Conservation (phyloP, 1,140 invertebrate genomes). For the Tetragonula clypearis region DNA sequence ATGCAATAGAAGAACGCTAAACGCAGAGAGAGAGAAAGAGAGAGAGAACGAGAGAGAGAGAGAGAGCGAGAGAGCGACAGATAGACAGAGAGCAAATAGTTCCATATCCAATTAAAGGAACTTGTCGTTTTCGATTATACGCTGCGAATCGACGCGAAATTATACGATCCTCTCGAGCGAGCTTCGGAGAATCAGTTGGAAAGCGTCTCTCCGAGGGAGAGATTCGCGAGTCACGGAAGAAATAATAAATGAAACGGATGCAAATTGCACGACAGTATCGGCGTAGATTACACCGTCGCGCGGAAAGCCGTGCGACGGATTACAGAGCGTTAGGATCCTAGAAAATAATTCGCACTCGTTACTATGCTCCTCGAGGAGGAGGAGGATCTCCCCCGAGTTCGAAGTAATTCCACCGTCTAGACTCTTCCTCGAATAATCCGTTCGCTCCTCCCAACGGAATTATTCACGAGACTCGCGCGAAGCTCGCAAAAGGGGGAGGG, state of each 20-base stretch:
- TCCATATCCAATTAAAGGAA: no score
- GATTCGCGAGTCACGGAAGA: background rate
- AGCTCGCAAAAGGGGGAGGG: no score
- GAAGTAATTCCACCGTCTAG: conserved; percentile 25
- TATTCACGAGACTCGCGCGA: conserved; percentile 4
- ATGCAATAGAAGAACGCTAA: no score
- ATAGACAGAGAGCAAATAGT: no score
- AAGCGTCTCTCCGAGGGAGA: background rate
- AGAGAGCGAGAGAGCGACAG: no score
- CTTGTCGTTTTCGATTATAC: no score
- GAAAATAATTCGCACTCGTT: conserved; percentile 43
- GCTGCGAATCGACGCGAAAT: background rate
- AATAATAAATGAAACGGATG: conserved; percentile 33
- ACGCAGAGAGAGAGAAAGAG: no score
- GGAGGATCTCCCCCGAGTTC: background rate
- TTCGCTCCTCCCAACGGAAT: background rate
- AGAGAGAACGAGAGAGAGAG: no score
- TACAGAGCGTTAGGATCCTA: conserved; percentile 20
- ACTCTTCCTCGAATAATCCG: conserved; percentile 16
- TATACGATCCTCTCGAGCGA: background rate
- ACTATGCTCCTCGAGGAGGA: conserved; percentile 27
- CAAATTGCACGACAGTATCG: conserved; percentile 21
- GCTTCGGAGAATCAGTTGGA: background rate
- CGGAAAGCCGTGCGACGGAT: background rate
- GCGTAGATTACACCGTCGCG: conserved; percentile 16